A percentile compares a stretch with the other conserved stretches of the same genome.
These are phyloP conservation scores for Prenolepis imparis DNA, from an alignment of 2,888 invertebrate genomes.

Conservation along the genomic window DNA sequence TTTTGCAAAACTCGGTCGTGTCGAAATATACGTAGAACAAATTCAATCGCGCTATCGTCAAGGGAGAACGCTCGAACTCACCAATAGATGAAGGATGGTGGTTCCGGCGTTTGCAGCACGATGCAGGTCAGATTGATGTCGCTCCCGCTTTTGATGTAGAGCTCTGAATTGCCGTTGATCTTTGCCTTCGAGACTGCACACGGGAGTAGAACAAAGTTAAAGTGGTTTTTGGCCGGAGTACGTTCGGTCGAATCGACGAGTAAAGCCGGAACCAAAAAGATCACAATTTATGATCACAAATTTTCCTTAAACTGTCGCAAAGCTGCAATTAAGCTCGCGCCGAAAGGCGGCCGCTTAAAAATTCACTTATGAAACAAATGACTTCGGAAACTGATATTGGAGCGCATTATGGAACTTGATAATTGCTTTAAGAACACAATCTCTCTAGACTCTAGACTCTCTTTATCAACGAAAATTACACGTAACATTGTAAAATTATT, in stretches of 20 bases:
- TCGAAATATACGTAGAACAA: conserved; percentile 30
- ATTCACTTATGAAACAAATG: conserved; percentile 45
- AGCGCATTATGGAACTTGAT: conserved; percentile 9
- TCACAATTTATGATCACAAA: conserved; percentile 40
- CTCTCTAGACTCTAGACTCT: too few relatives aligned
- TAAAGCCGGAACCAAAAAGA: conserved; percentile 45
- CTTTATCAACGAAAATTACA: not conserved
- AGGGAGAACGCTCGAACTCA: conserved; percentile 75
- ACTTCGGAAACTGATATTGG: conserved; percentile 13
- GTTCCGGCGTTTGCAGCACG: conserved; percentile 93
- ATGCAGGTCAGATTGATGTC: conserved; percentile 97
- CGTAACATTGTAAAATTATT: not conserved
- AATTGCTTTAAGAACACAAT: conserved; percentile 22
- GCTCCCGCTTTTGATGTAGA: conserved; percentile 95
- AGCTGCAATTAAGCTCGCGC: conserved; percentile 50
- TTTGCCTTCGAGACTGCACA: conserved; percentile 95
- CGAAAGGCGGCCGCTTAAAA: conserved; percentile 25
- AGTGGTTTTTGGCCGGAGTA: conserved; percentile 36
- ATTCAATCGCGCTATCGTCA: conserved; percentile 50
- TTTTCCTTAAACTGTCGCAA: conserved; percentile 41
- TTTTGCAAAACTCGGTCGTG: conserved; percentile 36
- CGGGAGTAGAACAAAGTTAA: conserved; percentile 62
- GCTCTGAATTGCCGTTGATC: conserved; percentile 94
- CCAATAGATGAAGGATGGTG: conserved; percentile 91
- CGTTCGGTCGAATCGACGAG: conserved; percentile 2